phyloP scores from a whole-genome alignment of 2,797 vertebrate genomes.

The Trichosurus vulpecula region DNA sequence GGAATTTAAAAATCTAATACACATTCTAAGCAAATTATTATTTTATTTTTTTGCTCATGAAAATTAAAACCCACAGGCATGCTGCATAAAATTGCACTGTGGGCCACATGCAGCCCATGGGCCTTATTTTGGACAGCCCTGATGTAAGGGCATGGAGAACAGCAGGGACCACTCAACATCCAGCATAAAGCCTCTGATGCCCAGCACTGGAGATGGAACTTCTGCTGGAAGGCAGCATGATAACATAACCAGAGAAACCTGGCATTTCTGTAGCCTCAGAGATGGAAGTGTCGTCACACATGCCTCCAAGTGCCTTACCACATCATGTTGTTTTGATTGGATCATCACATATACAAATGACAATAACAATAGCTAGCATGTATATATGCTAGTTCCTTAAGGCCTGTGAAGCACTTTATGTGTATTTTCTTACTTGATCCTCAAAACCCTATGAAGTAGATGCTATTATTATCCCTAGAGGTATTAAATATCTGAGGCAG shows the following conservation, averaged over 20 bases:
- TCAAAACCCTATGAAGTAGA: neutral
- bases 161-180: neutral
- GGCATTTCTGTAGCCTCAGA: neutral
- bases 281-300: neutral
- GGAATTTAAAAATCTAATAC: too few relatives aligned
- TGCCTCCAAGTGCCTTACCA: neutral
- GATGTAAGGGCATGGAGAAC: neutral
- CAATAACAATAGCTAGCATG: too few relatives aligned
- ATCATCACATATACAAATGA: too few relatives aligned
- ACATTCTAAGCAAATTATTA: too few relatives aligned
- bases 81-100: too few relatives aligned
- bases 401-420: too few relatives aligned
- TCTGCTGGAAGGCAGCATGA: neutral
- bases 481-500: neutral
- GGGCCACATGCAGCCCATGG: too few relatives aligned
- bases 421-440: too few relatives aligned
- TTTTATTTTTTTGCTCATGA: too few relatives aligned
- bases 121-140: too few relatives aligned
- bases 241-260: neutral
- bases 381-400: too few relatives aligned
- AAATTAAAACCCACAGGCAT: too few relatives aligned
- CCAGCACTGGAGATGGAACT: neutral
- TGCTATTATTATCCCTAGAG: neutral
- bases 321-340: neutral
- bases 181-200: neutral